Evolutionary conservation across 2,113 vertebrate genomes (phyloP).

Genomic region (Choloepus hoffmanni): DNA sequence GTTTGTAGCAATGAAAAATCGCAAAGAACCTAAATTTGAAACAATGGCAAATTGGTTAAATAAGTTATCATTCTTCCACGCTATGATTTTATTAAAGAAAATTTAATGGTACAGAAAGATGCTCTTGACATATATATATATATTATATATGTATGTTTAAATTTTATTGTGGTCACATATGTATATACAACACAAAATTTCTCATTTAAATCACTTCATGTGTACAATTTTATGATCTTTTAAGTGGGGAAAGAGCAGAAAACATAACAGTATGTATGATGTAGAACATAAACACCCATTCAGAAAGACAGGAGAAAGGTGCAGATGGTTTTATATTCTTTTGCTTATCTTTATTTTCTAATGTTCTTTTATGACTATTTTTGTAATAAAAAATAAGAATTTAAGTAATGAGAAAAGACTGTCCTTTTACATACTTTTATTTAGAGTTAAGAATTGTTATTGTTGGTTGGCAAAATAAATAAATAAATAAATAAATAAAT

Average conservation of each 20-base stretch:
- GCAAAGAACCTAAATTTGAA: slow-evolving; percentile 46
- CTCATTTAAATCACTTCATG: too few relatives aligned
- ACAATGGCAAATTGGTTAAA: slow-evolving; percentile 3
- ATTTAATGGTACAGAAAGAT: slow-evolving; percentile 30
- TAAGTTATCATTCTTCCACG: not conserved
- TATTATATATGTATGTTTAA: not conserved
- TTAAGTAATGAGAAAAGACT: not conserved
- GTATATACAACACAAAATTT: too few relatives aligned
- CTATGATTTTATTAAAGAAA: slow-evolving; percentile 25
- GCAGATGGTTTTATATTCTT: not conserved
- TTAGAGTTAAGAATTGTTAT: slow-evolving; percentile 40
- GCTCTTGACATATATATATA: not conserved
- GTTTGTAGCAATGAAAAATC: slow-evolving; percentile 25
- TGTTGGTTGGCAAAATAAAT: not conserved
- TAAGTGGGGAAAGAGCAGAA: not conserved
- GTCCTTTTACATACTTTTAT: slow-evolving; percentile 16
- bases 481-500: slow-evolving; percentile 24
- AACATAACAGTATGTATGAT: not conserved
- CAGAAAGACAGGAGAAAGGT: not conserved
- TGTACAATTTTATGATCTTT: not conserved
- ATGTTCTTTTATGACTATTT: not conserved
- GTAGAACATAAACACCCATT: not conserved
- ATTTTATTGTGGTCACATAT: too few relatives aligned
- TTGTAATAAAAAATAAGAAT: not conserved
- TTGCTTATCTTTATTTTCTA: slow-evolving; percentile 30